Evolutionary conservation across 2,797 vertebrate genomes (phyloP), one percentile per base, ranked within the genome.

Genomic region (Corythornis leucogaster): DNA sequence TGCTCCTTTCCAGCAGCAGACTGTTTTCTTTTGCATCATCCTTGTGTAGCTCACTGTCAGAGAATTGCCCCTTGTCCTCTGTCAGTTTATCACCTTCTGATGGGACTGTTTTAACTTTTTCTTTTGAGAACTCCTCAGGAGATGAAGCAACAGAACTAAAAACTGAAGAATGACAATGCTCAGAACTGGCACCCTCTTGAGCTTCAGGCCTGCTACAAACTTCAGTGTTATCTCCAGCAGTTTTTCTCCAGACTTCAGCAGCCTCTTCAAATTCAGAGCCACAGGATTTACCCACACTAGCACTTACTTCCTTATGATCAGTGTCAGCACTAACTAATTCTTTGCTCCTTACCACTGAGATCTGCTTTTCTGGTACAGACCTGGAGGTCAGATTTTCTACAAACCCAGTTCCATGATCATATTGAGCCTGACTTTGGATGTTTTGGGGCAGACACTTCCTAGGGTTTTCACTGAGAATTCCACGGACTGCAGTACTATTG

Each of bases 131-230:
- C 31, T 83, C 54, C 68, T 87, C 92, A 31, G 63, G 55, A 74
- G 85, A 85, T 91, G 91, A 90, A 84, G 84, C 38, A 88, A 78
- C 67, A 91, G 69, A 95, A 94, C 40, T 66, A 62, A 84, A 77
- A 92, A 48, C 12, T 70, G 83, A 84, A 88, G 80, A 95, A 88
- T 21, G 33, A 92, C 64, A 90, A 21, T 31, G 79, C 61, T 85
- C 68, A 85, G 64, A 88, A 42, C 46, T 83, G 89, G 35, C 15
- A 62, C 5, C 25, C 38, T 82, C 62, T 53, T 42, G 89, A 88
- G 43, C 31, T 67, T 66, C 63, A 50, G 70, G 53, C 57, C 20
- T 45, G 59, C 28, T 78, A 80, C 12, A 19, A 71, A 77, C 33
- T 48, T 82, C 63, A 86, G 0, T 2, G 12, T 12, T 48, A 57